Evolutionary conservation across 2,888 invertebrate genomes (phyloP).

Genomic region (Scaptomyza tumidula): DNA sequence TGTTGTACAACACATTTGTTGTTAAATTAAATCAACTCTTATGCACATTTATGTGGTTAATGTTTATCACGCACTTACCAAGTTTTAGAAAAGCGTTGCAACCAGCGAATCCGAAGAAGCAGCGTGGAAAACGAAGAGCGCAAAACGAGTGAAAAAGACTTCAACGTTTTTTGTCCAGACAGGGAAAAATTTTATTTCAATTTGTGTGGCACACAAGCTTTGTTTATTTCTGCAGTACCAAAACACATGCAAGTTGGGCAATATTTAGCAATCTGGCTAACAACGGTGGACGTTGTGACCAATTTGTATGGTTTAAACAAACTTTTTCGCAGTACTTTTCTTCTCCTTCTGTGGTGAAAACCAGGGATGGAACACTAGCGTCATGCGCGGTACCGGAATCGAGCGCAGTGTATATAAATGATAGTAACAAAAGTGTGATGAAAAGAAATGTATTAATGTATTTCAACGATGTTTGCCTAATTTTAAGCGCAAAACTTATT

Average conservation of each 20-base stretch:
- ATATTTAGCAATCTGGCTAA: conserved; percentile 48
- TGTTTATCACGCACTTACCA: conserved; percentile 62
- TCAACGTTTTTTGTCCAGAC: conserved; percentile 63
- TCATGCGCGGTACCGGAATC: conserved; percentile 62
- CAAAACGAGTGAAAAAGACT: conserved; percentile 77
- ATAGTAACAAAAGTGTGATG: neutral
- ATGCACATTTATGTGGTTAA: conserved; percentile 21
- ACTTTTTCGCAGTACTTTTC: conserved; percentile 68
- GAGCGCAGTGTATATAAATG: conserved; percentile 30
- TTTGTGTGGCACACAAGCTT: conserved; percentile 24
- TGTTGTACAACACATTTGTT: conserved; percentile 45
- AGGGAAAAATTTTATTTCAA: conserved; percentile 35
- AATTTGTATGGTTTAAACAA: conserved; percentile 67
- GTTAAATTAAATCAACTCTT: conserved; percentile 24
- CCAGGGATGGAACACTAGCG: conserved; percentile 56
- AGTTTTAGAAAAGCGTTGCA: conserved; percentile 64
- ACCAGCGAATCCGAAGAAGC: conserved; percentile 56
- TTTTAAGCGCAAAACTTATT: conserved; percentile 1
- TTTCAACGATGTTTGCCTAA: conserved; percentile 11
- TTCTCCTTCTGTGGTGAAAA: conserved; percentile 66
- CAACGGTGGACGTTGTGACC: conserved; percentile 62
- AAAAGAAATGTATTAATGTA: neutral
- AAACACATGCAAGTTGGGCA: conserved; percentile 39
- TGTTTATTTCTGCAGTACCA: conserved; percentile 25
- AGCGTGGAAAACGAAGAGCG: conserved; percentile 73